Evolutionary conservation across 2,888 invertebrate genomes (phyloP), one percentile per base, ranked within the genome.

Genomic region (Malthinus flaveolus): DNA sequence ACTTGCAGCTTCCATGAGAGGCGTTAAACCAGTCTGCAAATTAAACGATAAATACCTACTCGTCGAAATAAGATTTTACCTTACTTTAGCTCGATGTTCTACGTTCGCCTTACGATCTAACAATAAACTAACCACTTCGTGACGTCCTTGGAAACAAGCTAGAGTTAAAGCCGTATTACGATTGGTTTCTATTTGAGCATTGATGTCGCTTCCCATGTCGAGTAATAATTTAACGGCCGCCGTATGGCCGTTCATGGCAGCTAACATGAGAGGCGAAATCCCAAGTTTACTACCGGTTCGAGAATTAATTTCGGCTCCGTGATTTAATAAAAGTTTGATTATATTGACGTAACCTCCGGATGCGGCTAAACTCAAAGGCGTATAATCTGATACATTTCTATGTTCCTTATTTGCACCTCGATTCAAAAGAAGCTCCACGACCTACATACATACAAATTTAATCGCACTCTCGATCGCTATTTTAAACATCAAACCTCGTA

Each of bases 111-210:
- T 94, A 66, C 97, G 87, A 79, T 98, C 97, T 9, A 99, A 85
- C 54, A 99, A 83, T 53, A 99, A 84, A 77, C 95, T 94, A 49
- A 99, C 99, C 47, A 99, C 99, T 78, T 99, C 99, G 79, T 97
- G 96, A 37, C 98, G 87, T 66, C 99, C 98, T 87, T 98, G 98
- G 82, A 99, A 98, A 81, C 98, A 98, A 34, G 99, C 99, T 68
- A 99, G 85, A 34, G 98, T 99, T 68, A 99, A 84, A 31, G 99
- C 99, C 23, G 99, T 99, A 80, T 99, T 99, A 56, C 97, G 85
- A 80, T 99, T 99, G 37, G 99, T 99, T 82, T 99, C 99, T 71
- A 99, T 99, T 83, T 96, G 96, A 66, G 99, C 98, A 83, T 99
- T 99, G 71, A 99, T 99, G 78, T 99, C 99, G 72, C 96, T 96